These are phyloP conservation scores for Corydoras sp. DNA, from an alignment of 2,113 vertebrate species.

Conservation along the genomic window DNA sequence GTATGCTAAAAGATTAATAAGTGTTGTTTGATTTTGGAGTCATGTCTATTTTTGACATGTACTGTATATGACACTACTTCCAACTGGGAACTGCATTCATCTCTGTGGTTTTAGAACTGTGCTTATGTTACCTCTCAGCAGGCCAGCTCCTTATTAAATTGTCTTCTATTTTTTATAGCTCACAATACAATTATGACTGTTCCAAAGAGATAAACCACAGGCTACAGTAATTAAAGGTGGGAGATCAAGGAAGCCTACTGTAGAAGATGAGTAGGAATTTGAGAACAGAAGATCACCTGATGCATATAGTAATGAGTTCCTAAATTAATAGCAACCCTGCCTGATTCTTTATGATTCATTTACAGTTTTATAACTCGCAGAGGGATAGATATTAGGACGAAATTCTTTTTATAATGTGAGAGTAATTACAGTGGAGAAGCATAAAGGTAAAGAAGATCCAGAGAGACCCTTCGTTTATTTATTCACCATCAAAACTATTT, in stretches of 20 bases:
- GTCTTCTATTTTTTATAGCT: slow-evolving; percentile 6
- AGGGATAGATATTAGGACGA: slow-evolving; percentile 8
- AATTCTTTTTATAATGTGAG: slow-evolving; percentile 3
- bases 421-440: slow-evolving; percentile 14
- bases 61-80: neutral
- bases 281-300: slow-evolving; percentile 22
- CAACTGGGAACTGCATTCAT: neutral
- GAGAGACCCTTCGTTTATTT: no score
- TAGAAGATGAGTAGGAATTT: slow-evolving; percentile 5
- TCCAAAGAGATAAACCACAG: slow-evolving; percentile 38
- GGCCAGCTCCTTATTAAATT: slow-evolving; percentile 24
- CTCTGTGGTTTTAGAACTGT: neutral
- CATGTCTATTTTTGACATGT: neutral
- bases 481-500: no score
- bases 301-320: slow-evolving; percentile 34
- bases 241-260: neutral
- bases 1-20: no score
- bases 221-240: slow-evolving; percentile 36
- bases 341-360: slow-evolving; percentile 23
- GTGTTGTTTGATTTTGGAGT: no score
- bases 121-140: slow-evolving; percentile 18
- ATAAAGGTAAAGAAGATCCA: neutral
- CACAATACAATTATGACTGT: slow-evolving; percentile 29
- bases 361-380: slow-evolving; percentile 24
- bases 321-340: slow-evolving; percentile 40